A percentile compares a stretch with the other conserved stretches of the same genome.
Conservation (phyloP, 2,888 invertebrate genomes). For the Xestia ashworthii region DNA sequence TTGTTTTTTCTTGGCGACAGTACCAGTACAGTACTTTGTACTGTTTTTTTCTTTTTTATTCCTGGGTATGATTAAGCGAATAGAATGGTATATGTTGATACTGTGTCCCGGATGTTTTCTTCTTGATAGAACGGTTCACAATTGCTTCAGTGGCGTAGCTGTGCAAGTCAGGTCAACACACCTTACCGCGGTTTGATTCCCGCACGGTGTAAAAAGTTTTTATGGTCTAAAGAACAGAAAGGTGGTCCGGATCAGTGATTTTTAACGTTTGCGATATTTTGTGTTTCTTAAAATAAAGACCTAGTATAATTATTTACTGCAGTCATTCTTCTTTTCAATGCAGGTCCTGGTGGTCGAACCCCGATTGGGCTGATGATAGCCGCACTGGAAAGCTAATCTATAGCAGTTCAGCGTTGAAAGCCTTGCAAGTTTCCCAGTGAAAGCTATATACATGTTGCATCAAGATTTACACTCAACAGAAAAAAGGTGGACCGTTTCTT, state of each 20-base stretch:
- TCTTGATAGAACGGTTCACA: neutral
- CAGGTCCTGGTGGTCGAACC: neutral
- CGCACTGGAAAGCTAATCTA: neutral
- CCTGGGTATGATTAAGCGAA: neutral
- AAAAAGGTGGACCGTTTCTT: neutral
- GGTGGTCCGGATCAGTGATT: too few relatives aligned
- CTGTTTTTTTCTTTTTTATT: constrained; percentile 8
- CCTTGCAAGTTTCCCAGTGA: neutral
- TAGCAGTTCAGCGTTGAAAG: neutral
- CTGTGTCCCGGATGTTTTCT: constrained; percentile 11
- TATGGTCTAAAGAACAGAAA: neutral
- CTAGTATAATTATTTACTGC: neutral
- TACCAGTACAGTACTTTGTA: neutral
- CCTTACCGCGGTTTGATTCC: neutral
- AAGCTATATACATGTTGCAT: neutral
- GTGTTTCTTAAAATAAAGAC: neutral
- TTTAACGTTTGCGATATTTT: neutral
- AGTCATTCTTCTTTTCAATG: too few relatives aligned
- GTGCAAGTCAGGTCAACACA: too few relatives aligned
- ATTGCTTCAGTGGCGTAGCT: neutral
- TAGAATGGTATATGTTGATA: constrained; percentile 10
- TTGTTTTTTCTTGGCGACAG: constrained; percentile 42
- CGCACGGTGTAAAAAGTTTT: neutral
- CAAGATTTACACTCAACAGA: neutral
- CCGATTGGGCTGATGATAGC: neutral